Conservation (phyloP, 2,888 invertebrate genomes). For the Oscheius myriophilus region DNA sequence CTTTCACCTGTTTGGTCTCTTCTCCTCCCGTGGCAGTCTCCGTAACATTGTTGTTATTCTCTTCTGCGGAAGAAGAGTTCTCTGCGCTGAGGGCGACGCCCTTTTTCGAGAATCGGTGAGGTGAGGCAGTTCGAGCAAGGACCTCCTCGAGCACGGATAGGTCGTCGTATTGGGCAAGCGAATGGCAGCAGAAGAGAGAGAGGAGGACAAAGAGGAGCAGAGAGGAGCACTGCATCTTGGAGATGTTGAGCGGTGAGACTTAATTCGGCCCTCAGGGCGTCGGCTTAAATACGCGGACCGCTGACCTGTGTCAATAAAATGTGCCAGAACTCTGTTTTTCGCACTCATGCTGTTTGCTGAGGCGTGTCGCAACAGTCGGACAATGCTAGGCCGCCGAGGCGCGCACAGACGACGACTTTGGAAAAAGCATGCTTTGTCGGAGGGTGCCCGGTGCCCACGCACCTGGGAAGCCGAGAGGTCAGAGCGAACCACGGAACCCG, state of each 20-base stretch:
- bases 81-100: neutral
- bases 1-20: no score
- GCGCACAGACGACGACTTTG: no score
- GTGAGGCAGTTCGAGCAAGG: slow-evolving; percentile 7
- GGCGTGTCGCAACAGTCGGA: slow-evolving; percentile 27
- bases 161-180: slow-evolving; percentile 18
- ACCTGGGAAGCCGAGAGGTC: no score
- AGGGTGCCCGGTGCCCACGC: no score
- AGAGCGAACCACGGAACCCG: no score
- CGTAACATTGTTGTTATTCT: no score
- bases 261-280: no score
- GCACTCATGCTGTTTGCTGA: slow-evolving; percentile 33
- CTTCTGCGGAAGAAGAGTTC: neutral
- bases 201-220: slow-evolving; percentile 3
- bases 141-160: slow-evolving; percentile 23
- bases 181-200: neutral
- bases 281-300: slow-evolving; percentile 20
- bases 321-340: slow-evolving; percentile 34
- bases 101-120: neutral
- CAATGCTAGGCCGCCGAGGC: slow-evolving; percentile 2
- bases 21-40: no score
- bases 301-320: slow-evolving; percentile 31
- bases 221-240: slow-evolving; percentile 13
- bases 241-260: neutral
- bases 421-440: no score